Conservation (phyloP, 2,797 vertebrate species). For the Micrastur ruficollis region DNA sequence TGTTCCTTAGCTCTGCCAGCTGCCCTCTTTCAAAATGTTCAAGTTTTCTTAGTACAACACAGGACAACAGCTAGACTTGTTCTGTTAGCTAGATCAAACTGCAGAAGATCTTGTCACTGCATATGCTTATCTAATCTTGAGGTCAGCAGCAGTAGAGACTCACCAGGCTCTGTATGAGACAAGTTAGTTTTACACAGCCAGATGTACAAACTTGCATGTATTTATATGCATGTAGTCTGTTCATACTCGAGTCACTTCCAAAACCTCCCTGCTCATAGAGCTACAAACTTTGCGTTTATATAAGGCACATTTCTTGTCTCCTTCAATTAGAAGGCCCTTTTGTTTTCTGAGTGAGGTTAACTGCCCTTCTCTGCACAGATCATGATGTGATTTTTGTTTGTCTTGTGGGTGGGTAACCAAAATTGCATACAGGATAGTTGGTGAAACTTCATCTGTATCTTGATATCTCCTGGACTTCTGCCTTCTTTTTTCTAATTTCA, state of each 20-base stretch:
- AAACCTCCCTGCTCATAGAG: neutral
- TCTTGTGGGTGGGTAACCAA: neutral
- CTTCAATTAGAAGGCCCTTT: neutral
- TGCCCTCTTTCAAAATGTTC: neutral
- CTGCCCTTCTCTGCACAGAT: neutral
- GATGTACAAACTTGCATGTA: accelerated
- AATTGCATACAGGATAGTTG: neutral
- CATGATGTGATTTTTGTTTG: neutral
- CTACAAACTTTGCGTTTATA: neutral
- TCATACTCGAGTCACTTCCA: accelerated
- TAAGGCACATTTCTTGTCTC: neutral
- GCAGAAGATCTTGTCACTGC: neutral
- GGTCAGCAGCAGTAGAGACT: neutral
- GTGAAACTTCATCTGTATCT: neutral
- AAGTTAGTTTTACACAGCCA: neutral
- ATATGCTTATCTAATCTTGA: neutral
- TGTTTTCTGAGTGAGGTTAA: neutral
- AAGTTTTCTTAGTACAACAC: neutral
- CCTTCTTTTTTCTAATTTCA: neutral
- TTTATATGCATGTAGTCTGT: neutral
- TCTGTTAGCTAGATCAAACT: neutral
- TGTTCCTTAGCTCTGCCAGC: neutral
- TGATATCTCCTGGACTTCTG: neutral
- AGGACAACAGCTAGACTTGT: neutral
- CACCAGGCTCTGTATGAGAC: neutral